Conservation (phyloP, 2,888 invertebrate species). For the Masnerella sp. region DNA sequence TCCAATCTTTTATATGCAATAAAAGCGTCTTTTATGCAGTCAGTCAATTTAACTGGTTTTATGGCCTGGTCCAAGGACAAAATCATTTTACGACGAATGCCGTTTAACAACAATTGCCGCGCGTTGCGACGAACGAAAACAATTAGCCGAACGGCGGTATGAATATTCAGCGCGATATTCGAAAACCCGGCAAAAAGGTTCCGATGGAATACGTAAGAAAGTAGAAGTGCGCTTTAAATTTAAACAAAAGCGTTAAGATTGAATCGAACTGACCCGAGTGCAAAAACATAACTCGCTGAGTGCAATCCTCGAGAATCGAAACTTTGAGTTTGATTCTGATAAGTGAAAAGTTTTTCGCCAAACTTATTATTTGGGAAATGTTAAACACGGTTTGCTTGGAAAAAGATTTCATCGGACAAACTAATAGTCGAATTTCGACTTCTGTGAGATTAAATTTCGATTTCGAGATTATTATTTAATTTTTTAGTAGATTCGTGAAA, state of each 20-base stretch:
- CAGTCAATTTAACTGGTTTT: slow-evolving; percentile 18
- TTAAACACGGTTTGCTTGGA: slow-evolving; percentile 19
- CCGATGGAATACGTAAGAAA: slow-evolving; percentile 29
- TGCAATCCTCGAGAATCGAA: slow-evolving; percentile 34
- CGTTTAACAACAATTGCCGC: slow-evolving; percentile 16
- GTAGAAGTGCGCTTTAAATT: slow-evolving; percentile 24
- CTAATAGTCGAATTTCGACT: too few relatives aligned
- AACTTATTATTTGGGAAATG: slow-evolving; percentile 31
- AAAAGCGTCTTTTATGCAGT: slow-evolving; percentile 33
- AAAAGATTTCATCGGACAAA: too few relatives aligned
- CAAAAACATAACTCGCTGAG: slow-evolving; percentile 36
- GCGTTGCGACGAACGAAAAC: slow-evolving; percentile 16
- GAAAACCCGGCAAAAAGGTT: slow-evolving; percentile 35
- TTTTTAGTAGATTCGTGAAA: too few relatives aligned
- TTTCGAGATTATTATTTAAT: too few relatives aligned
- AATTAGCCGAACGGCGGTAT: slow-evolving; percentile 22
- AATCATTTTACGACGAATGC: slow-evolving; percentile 25
- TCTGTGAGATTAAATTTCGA: too few relatives aligned
- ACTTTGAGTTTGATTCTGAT: slow-evolving; percentile 16
- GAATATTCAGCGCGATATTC: slow-evolving; percentile 43
- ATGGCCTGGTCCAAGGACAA: neutral
- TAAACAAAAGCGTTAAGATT: slow-evolving; percentile 49
- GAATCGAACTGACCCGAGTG: slow-evolving; percentile 45
- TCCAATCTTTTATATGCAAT: slow-evolving; percentile 41
- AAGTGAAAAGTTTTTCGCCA: slow-evolving; percentile 25